Evolutionary conservation across 2,888 invertebrate genomes (phyloP).

Genomic region (Pilophorus perplexus): DNA sequence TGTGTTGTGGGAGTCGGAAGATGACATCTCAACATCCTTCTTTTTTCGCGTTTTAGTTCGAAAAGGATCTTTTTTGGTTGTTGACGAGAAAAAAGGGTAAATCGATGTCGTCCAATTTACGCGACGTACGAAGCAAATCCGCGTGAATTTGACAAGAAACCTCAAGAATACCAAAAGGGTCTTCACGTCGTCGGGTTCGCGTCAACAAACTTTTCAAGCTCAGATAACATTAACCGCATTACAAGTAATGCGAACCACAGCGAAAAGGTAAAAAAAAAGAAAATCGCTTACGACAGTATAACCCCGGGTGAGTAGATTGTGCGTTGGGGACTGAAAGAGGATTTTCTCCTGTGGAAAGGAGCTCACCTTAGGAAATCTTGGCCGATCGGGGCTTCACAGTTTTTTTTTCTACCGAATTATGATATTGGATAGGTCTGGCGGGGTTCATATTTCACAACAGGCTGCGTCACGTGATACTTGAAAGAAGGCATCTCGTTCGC

Average conservation of each 20-base stretch:
- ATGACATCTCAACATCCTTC: too few species aligned
- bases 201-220: conserved; percentile 25
- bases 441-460: conserved; percentile 39
- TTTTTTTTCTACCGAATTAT: conserved; percentile 41
- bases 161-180: too few species aligned
- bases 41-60: too few species aligned
- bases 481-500: conserved; percentile 16
- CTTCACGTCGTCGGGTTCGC: conserved; percentile 7
- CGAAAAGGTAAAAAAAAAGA: neutral
- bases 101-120: too few species aligned
- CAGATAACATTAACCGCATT: conserved; percentile 36
- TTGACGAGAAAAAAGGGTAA: too few species aligned
- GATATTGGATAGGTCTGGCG: conserved; percentile 32
- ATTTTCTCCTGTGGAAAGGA: conserved; percentile 7
- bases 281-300: neutral
- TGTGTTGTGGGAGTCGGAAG: too few species aligned
- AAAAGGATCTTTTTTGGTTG: too few species aligned
- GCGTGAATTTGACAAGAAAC: too few species aligned
- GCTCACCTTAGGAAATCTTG: conserved; percentile 31
- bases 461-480: conserved; percentile 37
- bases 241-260: conserved; percentile 14
- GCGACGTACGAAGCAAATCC: too few species aligned
- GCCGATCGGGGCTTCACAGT: conserved; percentile 37
- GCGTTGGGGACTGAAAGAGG: conserved; percentile 25
- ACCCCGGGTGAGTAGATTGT: conserved; percentile 25